Conservation (phyloP, 2,113 vertebrate genomes). For the Xerus inauris region DNA sequence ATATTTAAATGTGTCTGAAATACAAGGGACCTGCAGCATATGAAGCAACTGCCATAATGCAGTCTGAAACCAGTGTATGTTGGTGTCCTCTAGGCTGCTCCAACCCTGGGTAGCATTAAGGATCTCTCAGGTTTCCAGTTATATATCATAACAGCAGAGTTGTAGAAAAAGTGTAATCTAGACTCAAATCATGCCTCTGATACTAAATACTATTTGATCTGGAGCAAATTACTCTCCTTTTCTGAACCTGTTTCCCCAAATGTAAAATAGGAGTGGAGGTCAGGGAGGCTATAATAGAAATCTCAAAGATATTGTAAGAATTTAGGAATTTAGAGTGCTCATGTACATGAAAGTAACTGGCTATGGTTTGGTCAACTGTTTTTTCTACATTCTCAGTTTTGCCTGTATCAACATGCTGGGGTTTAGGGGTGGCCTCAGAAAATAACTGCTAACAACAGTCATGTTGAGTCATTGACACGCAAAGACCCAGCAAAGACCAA, state of each 20-base stretch:
- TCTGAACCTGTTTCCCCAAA: background rate
- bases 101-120: background rate
- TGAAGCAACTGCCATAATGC: background rate
- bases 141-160: background rate
- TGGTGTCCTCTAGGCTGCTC: background rate
- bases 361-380: background rate
- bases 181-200: background rate
- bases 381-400: slow-evolving; percentile 29
- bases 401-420: background rate
- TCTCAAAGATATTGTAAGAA: slow-evolving; percentile 1
- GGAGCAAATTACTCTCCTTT: slow-evolving; percentile 24
- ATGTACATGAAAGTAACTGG: background rate
- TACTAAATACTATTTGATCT: background rate
- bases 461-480: background rate
- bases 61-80: background rate
- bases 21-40: background rate
- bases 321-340: background rate
- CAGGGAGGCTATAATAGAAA: background rate
- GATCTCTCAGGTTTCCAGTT: background rate
- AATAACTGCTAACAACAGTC: background rate
- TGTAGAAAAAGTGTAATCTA: background rate
- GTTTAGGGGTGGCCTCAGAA: background rate
- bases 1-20: background rate
- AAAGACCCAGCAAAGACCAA: background rate
- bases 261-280: background rate